These are phyloP conservation scores for Eubucco bourcierii DNA, from an alignment of 2,113 vertebrate species.

Conservation along the genomic window DNA sequence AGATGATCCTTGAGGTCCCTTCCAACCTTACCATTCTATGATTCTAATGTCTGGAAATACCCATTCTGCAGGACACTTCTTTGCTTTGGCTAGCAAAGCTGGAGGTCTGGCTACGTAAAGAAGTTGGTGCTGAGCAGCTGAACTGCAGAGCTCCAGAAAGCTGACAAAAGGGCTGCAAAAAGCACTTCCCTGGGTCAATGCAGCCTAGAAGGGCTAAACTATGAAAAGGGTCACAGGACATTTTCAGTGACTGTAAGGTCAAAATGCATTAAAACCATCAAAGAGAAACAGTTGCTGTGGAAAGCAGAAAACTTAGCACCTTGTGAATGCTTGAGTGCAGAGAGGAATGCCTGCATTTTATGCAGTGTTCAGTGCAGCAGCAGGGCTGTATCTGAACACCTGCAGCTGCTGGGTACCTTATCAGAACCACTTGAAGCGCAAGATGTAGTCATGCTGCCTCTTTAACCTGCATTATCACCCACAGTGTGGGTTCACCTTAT, in stretches of 20 bases:
- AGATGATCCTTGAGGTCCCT: no score
- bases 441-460: not conserved
- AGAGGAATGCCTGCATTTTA: not conserved
- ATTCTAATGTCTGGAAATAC: not conserved
- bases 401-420: not conserved
- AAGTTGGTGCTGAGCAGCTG: not conserved
- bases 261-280: conserved; percentile 23
- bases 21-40: no score
- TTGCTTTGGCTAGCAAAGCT: not conserved
- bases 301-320: not conserved
- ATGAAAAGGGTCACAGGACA: conserved; percentile 5
- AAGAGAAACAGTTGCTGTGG: not conserved
- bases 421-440: not conserved
- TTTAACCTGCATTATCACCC: not conserved
- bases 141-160: not conserved
- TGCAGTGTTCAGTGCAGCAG: not conserved
- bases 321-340: not conserved
- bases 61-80: not conserved
- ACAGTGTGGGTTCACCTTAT: not conserved
- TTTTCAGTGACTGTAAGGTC: conserved; percentile 17
- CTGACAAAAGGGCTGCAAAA: not conserved
- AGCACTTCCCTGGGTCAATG: not conserved
- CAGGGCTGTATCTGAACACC: conserved; percentile 9
- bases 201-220: conserved; percentile 1
- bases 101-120: not conserved